Percentiles rank a stretch among this genome's conserved stretches.
Conservation (phyloP, 1,140 invertebrate species). For the Ceratina calcarata region DNA sequence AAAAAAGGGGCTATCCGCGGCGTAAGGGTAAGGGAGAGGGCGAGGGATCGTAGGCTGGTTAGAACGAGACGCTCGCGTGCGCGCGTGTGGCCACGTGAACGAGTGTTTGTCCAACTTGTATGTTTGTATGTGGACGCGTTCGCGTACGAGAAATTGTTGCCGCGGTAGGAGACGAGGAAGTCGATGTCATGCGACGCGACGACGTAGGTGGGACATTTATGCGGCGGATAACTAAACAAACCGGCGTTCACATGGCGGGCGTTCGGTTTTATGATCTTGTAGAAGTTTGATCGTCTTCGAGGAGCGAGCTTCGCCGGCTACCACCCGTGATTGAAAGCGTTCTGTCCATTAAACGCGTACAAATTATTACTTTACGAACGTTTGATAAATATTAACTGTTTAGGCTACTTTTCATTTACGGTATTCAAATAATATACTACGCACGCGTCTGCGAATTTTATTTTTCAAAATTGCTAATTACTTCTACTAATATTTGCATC, state of each 20-base stretch:
- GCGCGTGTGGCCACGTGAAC: no score
- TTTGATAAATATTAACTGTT: no score
- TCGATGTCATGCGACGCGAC: conserved; percentile 54
- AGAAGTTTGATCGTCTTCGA: conserved; percentile 17
- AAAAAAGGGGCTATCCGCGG: conserved; percentile 70
- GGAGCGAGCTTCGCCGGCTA: not conserved
- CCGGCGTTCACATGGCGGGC: conserved; percentile 61
- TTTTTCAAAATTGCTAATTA: no score
- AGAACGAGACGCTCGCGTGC: conserved; percentile 37
- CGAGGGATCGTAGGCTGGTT: conserved; percentile 40
- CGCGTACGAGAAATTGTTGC: not conserved
- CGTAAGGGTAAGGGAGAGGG: no score
- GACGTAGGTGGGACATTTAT: conserved; percentile 58
- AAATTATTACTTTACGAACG: no score
- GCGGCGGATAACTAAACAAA: conserved; percentile 69
- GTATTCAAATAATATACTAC: no score
- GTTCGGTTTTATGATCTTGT: conserved; percentile 65
- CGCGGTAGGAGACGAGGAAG: conserved; percentile 9
- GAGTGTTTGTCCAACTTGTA: not conserved
- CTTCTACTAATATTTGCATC: no score
- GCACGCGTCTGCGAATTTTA: no score
- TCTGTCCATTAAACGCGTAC: not conserved
- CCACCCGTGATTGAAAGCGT: no score
- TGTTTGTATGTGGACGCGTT: conserved; percentile 19
- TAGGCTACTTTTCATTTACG: no score